Evolutionary conservation across 2,888 invertebrate genomes (phyloP), one percentile per base, ranked within the genome.

Genomic region (Tetragonisca angustula): DNA sequence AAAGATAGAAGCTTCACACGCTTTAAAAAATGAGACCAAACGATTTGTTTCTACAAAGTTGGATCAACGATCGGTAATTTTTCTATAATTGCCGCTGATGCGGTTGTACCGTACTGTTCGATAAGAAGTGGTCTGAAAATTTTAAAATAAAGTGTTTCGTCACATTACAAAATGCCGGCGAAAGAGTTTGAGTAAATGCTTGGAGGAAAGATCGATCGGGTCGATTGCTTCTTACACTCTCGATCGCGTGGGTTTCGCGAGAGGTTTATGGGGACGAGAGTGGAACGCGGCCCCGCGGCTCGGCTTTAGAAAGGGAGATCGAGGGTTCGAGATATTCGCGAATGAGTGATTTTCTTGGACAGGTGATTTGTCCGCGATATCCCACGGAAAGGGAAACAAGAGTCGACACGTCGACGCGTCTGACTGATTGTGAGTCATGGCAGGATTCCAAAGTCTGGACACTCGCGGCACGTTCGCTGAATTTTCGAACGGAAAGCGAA

Each of bases 271-370:
- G n/a, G 43, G 65, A 54, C 77, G 54, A 69, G 24, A 32, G 19
- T 36, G 2, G 27, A 65, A 21, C 27, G n/a, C 36, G 52, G 24
- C 62, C 36, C 62, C 36, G 36, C 36, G 43, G 79, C 24, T 79
- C 65, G 50, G 59, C 27, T 81, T 81, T 81, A 81, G 79, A 81
- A 79, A 79, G 79, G 79, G 65, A 79, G 79, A 81, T 81, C 67
- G 52, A 52, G n/a, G 49, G 36, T 54, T 67, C 79, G 79, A 81
- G 71, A 81, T 81, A 81, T 59, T 81, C 71, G 67, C 79, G 79
- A 81, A 79, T 67, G 81, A 79, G 79, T 72, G 79, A 81, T 81
- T 72, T 71, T 52, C 65, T 17, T 64, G 36, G 70, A 36, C 81
- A 81, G 71, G 79, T 81, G 79, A 79, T 79, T 81, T 79, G 79